Conservation (phyloP, 2,113 vertebrate genomes). For the Struthio camelus region DNA sequence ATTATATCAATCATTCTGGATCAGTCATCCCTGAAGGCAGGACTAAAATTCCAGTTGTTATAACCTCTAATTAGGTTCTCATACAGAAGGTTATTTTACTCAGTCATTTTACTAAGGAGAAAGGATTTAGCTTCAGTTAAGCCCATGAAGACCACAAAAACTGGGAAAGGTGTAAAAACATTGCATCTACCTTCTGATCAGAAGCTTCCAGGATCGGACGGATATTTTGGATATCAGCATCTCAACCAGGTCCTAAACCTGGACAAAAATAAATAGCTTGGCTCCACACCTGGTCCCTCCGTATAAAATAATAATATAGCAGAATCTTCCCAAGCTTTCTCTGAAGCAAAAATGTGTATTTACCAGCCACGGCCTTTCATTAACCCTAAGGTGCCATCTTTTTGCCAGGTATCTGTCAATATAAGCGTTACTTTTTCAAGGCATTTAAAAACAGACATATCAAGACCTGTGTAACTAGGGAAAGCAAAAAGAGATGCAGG, state of each 20-base stretch:
- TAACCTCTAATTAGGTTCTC: neutral
- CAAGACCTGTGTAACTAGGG: fast-evolving
- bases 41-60: neutral
- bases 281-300: neutral
- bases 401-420: neutral
- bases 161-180: neutral
- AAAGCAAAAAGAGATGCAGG: neutral
- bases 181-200: neutral
- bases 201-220: neutral
- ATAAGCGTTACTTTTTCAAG: neutral
- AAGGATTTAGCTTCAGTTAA: neutral
- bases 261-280: neutral
- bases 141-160: neutral
- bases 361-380: neutral
- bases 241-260: neutral
- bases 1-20: neutral
- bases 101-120: neutral
- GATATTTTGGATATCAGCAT: neutral
- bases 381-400: neutral
- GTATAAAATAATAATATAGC: fast-evolving
- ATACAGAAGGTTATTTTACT: too few relatives aligned
- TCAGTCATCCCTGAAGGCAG: neutral
- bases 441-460: neutral
- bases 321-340: neutral
- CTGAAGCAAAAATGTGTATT: neutral